These are phyloP conservation scores for Ostrea denselamellosa DNA, from an alignment of 1,140 invertebrate genomes.

Conservation along the genomic window DNA sequence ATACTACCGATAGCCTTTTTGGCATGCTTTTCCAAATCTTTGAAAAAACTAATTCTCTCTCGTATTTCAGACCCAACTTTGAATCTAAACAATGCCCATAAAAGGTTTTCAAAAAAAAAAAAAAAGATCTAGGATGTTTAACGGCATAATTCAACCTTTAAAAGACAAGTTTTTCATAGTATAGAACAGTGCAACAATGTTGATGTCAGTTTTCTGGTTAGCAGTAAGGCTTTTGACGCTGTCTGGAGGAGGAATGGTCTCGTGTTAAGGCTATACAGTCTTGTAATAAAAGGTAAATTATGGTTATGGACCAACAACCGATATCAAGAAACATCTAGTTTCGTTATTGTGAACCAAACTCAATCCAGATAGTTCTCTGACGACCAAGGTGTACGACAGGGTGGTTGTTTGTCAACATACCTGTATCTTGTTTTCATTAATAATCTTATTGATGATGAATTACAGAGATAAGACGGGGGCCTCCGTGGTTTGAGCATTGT, in stretches of 20 bases:
- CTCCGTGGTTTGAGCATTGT: too few relatives aligned
- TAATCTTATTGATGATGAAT: too few relatives aligned
- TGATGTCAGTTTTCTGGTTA: not conserved
- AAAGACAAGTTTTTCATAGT: too few relatives aligned
- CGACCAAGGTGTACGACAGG: too few relatives aligned
- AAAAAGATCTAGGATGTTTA: not conserved
- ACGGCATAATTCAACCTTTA: slow-evolving; percentile 18
- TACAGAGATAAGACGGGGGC: too few relatives aligned
- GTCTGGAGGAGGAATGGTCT: slow-evolving; percentile 37
- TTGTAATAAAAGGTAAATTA: not conserved
- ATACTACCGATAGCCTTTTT: slow-evolving; percentile 6
- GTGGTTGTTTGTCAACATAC: too few relatives aligned
- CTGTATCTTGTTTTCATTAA: too few relatives aligned
- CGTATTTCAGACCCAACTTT: not conserved
- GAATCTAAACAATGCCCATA: not conserved
- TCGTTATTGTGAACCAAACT: too few relatives aligned
- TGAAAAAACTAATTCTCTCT: not conserved
- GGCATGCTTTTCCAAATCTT: slow-evolving; percentile 32
- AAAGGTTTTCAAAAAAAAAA: not conserved
- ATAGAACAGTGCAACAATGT: too few relatives aligned
- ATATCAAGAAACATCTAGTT: slow-evolving; percentile 3
- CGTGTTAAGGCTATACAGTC: not conserved
- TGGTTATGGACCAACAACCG: not conserved
- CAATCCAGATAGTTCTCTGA: too few relatives aligned
- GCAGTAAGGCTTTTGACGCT: slow-evolving; percentile 19